A percentile compares a stretch with the other conserved stretches of the same genome.
phyloP scores from a whole-genome alignment of 2,113 vertebrate species.

The Microtus ochrogaster region DNA sequence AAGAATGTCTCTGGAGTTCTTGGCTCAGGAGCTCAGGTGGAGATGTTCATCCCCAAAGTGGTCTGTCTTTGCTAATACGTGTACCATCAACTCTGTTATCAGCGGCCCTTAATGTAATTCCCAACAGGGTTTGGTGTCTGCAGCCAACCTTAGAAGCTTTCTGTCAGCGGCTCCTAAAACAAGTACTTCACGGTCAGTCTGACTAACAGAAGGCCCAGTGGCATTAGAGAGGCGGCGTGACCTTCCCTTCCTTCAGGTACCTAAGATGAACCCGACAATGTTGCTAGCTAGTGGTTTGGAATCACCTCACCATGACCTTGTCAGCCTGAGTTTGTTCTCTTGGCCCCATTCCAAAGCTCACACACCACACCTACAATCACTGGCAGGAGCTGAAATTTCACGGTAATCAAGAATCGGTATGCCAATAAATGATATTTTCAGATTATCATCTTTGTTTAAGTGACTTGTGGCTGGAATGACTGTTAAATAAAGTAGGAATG shows the following conservation, averaged over 20 bases:
- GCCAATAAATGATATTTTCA: not conserved
- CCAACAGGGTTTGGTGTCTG: not conserved
- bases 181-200: not conserved
- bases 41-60: constrained; percentile 6
- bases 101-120: not conserved
- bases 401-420: not conserved
- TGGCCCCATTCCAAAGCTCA: not conserved
- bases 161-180: not conserved
- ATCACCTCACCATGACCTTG: not conserved
- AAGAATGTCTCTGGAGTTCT: not conserved
- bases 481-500: not conserved
- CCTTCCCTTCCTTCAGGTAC: not conserved
- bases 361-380: not conserved
- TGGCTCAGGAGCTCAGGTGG: not conserved
- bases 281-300: constrained; percentile 12
- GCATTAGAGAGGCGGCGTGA: not conserved
- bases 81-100: not conserved
- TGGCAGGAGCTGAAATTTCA: not conserved
- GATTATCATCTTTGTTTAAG: not conserved
- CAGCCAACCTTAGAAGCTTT: not conserved
- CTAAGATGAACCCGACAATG: not conserved
- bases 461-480: not conserved
- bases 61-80: not conserved
- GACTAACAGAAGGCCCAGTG: not conserved
- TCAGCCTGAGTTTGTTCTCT: not conserved